Conservation (phyloP, 53 echinoderm and acorn worm genomes). For the Arbacia lixula region DNA sequence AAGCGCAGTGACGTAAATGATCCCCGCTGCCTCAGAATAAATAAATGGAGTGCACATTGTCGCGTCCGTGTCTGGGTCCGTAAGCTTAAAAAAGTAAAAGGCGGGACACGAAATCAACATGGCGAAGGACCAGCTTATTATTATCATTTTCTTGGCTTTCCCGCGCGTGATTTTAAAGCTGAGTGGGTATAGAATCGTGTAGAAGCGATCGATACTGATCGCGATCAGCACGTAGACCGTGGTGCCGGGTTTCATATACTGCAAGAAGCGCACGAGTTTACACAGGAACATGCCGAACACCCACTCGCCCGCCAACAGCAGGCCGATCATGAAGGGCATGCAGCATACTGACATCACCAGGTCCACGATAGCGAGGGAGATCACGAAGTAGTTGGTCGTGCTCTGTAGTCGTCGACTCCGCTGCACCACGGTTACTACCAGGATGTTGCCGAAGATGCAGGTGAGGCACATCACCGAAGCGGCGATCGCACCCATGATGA, state of each 20-base stretch:
- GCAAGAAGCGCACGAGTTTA: conserved; percentile 81
- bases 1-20: conserved; percentile 67
- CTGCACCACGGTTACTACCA: conserved; percentile 80
- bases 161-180: conserved; percentile 95
- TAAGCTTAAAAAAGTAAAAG: conserved; percentile 77
- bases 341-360: conserved; percentile 85
- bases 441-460: conserved; percentile 82
- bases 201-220: conserved; percentile 91
- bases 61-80: not conserved
- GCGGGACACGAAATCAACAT: conserved; percentile 77
- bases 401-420: conserved; percentile 88
- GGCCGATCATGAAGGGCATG: conserved; percentile 78
- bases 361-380: conserved; percentile 89
- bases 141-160: conserved; percentile 87
- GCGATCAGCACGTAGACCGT: conserved; percentile 85
- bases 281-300: conserved; percentile 77
- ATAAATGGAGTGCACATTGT: conserved; percentile 63
- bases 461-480: conserved; percentile 74
- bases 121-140: conserved; percentile 79
- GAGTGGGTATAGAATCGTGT: conserved; percentile 95
- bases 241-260: conserved; percentile 80
- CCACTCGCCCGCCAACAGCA: conserved; percentile 75
- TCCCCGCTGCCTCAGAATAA: conserved; percentile 53
- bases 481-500: conserved; percentile 68
- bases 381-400: conserved; percentile 98